These are phyloP conservation scores for Phataginus tetradactyla DNA, from an alignment of 2,797 vertebrate species.

Conservation along the genomic window DNA sequence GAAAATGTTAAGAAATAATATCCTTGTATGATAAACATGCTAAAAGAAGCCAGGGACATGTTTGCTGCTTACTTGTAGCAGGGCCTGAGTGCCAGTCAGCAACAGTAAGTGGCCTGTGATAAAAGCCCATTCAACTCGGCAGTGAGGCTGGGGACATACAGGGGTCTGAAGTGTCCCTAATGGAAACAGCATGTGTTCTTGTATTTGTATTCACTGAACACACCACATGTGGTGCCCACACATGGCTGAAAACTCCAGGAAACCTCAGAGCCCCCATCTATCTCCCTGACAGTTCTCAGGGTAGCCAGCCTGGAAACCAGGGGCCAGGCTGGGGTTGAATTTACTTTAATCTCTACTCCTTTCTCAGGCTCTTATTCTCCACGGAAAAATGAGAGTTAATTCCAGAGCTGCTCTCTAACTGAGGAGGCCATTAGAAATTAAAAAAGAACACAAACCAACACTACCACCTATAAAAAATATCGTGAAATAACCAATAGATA, in stretches of 20 bases:
- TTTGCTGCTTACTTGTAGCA: slow-evolving; percentile 11
- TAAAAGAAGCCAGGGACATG: neutral
- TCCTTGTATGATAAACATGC: neutral
- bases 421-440: slow-evolving; percentile 26
- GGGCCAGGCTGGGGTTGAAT: slow-evolving; percentile 66
- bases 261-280: slow-evolving; percentile 73
- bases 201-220: slow-evolving; percentile 70
- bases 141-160: slow-evolving; percentile 76
- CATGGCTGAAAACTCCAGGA: slow-evolving; percentile 77
- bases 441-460: neutral
- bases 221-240: slow-evolving; percentile 76
- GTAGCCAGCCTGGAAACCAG: slow-evolving; percentile 67
- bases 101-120: slow-evolving; percentile 72
- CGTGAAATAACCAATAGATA: neutral
- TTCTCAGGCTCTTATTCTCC: slow-evolving; percentile 44
- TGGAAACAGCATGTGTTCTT: slow-evolving; percentile 82
- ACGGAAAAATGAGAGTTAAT: slow-evolving; percentile 52
- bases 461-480: slow-evolving; percentile 17
- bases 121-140: slow-evolving; percentile 74
- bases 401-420: slow-evolving; percentile 57
- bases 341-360: slow-evolving; percentile 42
- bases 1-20: neutral
- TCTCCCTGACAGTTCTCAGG: slow-evolving; percentile 79
- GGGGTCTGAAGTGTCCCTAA: slow-evolving; percentile 68
- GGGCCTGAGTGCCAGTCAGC: slow-evolving; percentile 50